These are phyloP conservation scores for Spondyliosoma cantharus DNA, from an alignment of 2,797 vertebrate genomes.

Conservation along the genomic window DNA sequence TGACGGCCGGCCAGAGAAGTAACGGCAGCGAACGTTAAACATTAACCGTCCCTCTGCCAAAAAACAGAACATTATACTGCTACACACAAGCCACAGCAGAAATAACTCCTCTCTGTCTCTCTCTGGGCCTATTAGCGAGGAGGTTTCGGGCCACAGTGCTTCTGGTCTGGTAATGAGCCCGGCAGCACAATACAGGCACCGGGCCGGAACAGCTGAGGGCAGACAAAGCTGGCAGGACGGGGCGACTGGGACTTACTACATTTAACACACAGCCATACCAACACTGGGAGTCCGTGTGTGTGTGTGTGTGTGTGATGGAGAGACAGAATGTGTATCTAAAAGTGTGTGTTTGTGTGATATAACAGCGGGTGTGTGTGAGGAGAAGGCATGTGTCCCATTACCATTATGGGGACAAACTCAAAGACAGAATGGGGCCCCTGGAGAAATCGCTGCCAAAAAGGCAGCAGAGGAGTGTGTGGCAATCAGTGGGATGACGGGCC, in stretches of 20 bases:
- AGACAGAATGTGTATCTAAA: slow-evolving; percentile 20
- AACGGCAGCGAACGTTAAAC: slow-evolving; percentile 73
- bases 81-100: slow-evolving; percentile 67
- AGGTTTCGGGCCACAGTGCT: slow-evolving; percentile 82
- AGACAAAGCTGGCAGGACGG: slow-evolving; percentile 85
- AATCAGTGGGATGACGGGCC: slow-evolving; percentile 79
- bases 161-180: slow-evolving; percentile 86
- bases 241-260: slow-evolving; percentile 79
- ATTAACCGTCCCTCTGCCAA: slow-evolving; percentile 71
- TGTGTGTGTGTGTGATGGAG: slow-evolving; percentile 33
- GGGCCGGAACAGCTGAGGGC: slow-evolving; percentile 86
- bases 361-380: slow-evolving; percentile 41
- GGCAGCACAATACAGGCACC: slow-evolving; percentile 86
- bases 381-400: slow-evolving; percentile 75
- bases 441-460: slow-evolving; percentile 81
- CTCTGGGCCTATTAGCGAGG: slow-evolving; percentile 82
- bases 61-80: slow-evolving; percentile 66
- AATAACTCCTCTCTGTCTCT: slow-evolving; percentile 73
- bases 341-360: slow-evolving; percentile 37
- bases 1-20: slow-evolving; percentile 58
- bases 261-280: slow-evolving; percentile 76
- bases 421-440: slow-evolving; percentile 73
- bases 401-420: slow-evolving; percentile 77
- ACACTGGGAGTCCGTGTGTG: slow-evolving; percentile 37
- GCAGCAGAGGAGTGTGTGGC: slow-evolving; percentile 80